These are phyloP conservation scores for Psittacula derbiana DNA, from an alignment of 2,797 vertebrate genomes.

Conservation along the genomic window DNA sequence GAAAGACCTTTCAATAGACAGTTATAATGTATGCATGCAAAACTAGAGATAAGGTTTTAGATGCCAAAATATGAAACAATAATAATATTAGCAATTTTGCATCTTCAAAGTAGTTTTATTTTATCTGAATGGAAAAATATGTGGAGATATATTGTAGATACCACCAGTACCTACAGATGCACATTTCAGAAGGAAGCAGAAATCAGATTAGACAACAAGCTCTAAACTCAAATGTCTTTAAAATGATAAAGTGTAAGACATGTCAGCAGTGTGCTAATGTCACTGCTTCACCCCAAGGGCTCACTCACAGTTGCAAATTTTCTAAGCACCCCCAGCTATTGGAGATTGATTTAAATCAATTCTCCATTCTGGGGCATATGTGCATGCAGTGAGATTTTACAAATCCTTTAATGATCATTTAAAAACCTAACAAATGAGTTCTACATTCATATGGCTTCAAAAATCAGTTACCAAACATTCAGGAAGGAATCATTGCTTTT, in stretches of 20 bases:
- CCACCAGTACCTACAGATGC: neutral
- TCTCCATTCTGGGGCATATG: neutral
- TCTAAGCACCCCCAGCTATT: neutral
- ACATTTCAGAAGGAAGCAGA: neutral
- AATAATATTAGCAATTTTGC: neutral
- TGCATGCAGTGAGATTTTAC: neutral
- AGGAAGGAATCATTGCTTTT: neutral
- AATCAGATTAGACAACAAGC: neutral
- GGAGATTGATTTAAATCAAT: neutral
- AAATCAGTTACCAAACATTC: neutral
- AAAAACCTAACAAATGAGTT: neutral
- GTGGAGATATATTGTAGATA: accelerated
- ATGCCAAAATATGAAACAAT: neutral
- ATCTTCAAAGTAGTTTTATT: neutral
- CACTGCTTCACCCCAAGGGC: neutral
- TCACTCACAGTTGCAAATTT: neutral
- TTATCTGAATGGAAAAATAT: neutral
- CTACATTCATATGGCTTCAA: neutral
- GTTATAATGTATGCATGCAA: neutral
- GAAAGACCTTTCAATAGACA: neutral
- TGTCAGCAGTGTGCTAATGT: neutral
- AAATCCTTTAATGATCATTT: neutral
- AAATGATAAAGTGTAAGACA: neutral
- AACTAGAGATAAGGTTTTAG: neutral
- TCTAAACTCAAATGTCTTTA: neutral